Conservation (phyloP, 2,888 invertebrate species). For the Monochamus alternatus region DNA sequence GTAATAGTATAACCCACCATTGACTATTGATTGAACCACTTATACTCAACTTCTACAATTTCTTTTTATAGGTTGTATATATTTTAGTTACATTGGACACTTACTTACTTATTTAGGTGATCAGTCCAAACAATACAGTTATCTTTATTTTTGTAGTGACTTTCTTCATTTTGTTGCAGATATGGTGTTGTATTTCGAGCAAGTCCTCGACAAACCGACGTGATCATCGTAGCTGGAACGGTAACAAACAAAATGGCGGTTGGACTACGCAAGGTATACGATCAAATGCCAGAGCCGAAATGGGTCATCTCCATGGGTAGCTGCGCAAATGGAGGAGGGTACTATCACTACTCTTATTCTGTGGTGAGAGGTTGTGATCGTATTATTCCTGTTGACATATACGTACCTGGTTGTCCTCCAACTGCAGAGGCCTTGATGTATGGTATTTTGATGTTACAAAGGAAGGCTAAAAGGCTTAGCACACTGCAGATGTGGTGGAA, state of each 20-base stretch:
- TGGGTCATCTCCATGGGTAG: conserved; percentile 87
- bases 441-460: conserved; percentile 87
- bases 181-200: conserved; percentile 78
- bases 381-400: conserved; percentile 89
- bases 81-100: too few relatives aligned
- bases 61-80: too few relatives aligned
- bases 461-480: conserved; percentile 87
- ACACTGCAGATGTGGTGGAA: conserved; percentile 71
- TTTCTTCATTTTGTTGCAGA: conserved; percentile 42
- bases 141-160: too few relatives aligned
- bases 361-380: conserved; percentile 86
- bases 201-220: conserved; percentile 77
- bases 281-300: conserved; percentile 78
- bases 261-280: conserved; percentile 76
- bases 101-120: too few relatives aligned
- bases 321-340: conserved; percentile 85
- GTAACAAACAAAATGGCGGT: conserved; percentile 83
- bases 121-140: too few relatives aligned
- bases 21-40: too few relatives aligned
- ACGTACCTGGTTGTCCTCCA: conserved; percentile 96
- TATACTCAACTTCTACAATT: too few relatives aligned
- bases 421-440: conserved; percentile 93
- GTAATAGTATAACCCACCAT: too few relatives aligned
- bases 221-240: conserved; percentile 78
- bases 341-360: conserved; percentile 85